phyloP scores from a whole-genome alignment of 2,113 vertebrate species.

The Prolemur simus region DNA sequence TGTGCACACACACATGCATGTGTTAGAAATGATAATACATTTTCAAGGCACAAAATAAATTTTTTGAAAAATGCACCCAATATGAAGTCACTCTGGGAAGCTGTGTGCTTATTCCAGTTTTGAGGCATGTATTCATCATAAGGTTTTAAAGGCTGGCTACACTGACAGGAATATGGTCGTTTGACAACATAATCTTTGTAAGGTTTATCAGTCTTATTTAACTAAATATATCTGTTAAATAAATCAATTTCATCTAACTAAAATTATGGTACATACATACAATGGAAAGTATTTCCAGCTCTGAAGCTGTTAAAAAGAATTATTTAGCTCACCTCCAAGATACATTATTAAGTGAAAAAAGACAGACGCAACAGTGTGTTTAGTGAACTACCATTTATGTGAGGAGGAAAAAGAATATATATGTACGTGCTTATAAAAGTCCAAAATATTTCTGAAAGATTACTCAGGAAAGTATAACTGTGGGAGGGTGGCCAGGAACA shows the following conservation, averaged over 20 bases:
- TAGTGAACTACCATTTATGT: neutral
- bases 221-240: neutral
- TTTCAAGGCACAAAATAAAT: constrained; percentile 38
- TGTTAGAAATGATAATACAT: neutral
- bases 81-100: constrained; percentile 4
- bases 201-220: neutral
- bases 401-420: neutral
- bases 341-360: constrained; percentile 18
- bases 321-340: neutral
- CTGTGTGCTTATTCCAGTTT: neutral
- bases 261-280: neutral
- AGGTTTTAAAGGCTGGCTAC: neutral
- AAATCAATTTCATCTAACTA: constrained; percentile 34
- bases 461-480: neutral
- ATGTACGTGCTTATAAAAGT: neutral
- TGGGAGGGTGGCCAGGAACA: rapidly evolving
- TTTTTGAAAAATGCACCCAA: neutral
- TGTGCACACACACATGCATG: neutral
- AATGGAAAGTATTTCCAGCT: neutral
- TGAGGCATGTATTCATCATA: neutral
- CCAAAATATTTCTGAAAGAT: neutral
- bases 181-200: neutral
- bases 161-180: neutral
- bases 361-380: neutral
- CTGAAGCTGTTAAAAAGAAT: neutral